Evolutionary conservation across 2,113 vertebrate genomes (phyloP), one percentile per base, ranked within the genome.

Genomic region (Leptobrachium leishanense): DNA sequence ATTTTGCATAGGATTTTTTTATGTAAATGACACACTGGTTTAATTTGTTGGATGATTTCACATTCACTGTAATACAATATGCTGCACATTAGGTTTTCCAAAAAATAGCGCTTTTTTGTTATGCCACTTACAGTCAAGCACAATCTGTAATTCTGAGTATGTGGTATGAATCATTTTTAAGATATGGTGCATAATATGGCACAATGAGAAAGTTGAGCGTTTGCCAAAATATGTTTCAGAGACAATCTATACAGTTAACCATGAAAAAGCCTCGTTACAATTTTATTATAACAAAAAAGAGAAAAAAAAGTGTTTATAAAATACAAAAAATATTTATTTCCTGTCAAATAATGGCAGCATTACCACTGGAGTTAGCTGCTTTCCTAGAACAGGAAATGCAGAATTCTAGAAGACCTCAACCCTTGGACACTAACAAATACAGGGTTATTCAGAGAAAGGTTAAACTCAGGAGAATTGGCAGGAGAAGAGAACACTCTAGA

Each of bases 171-270:
- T 71, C 42, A 77, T 77, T 50, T 77, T 46, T 70, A 69, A 69
- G 66, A 46, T 77, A 20, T 55, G 62, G 67, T 77, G 63, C 55
- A 63, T 46, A 63, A 77, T 69, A 63, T 20, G 39, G n/a, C 12
- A 2, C n/a, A 31, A 59, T 43, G 20, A 44, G 59, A 70, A 77
- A 70, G 67, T 57, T 10, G 20, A 71, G 31, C 65, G 43, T 69
- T 59, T 77, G 75, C 75, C 75, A 77, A 77, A 68, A 68, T 59
- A 44, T 41, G 44, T 69, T 69, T 68, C 42, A 77, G 66, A 59
- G 42, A 12, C 53, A 57, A 68, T 68, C 57, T 10, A 55, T 43
- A 15, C 53, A 69, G 66, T 68, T 69, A 68, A 57, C 39, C 65
- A 43, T 62, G 10, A 39, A 77, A 77, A 68, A 43, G 42, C 50